Evolutionary conservation across 2,888 invertebrate species (phyloP).

Genomic region (Dinocampus coccinellae): DNA sequence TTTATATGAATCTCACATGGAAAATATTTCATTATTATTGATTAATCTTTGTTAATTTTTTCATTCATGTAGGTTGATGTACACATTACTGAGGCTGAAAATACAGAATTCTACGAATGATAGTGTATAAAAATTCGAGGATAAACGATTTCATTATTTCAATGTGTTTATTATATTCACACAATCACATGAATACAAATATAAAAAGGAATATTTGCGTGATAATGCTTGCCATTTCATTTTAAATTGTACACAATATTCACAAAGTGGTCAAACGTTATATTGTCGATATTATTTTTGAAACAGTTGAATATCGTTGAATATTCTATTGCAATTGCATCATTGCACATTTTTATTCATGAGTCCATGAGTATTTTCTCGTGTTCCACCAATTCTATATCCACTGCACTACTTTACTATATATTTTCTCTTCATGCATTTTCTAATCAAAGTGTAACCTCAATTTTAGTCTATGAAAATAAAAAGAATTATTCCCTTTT

Average conservation of each 20-base stretch:
- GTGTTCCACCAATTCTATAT: background rate
- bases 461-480: background rate
- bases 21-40: too few species aligned
- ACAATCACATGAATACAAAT: background rate
- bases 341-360: background rate
- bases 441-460: background rate
- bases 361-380: background rate
- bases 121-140: too few species aligned
- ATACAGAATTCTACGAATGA: too few species aligned
- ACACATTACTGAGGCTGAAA: too few species aligned
- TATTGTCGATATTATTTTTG: background rate
- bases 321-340: background rate
- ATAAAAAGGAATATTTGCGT: background rate
- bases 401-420: background rate
- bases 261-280: background rate
- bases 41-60: too few species aligned
- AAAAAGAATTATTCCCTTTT: background rate
- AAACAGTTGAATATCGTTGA: conserved; percentile 3
- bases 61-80: too few species aligned
- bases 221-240: background rate
- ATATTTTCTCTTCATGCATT: background rate
- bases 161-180: background rate
- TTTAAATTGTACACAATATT: background rate
- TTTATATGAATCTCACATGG: too few species aligned
- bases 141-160: background rate